A percentile compares a stretch with the other conserved stretches of the same genome.
Conservation (phyloP, 2,888 invertebrate genomes). For the Eilema caniola region DNA sequence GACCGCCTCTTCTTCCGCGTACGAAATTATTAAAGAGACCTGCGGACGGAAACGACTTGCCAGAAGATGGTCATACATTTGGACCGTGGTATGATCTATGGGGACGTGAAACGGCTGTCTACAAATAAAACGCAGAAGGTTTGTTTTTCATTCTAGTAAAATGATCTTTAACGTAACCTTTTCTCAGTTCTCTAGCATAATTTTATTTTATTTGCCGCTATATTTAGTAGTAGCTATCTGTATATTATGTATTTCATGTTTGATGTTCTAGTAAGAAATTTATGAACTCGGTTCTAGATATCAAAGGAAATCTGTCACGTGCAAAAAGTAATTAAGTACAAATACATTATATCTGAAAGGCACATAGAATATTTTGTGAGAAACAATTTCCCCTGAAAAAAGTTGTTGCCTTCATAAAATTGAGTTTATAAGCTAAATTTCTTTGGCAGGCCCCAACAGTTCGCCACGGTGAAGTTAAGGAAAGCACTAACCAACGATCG, state of each 20-base stretch:
- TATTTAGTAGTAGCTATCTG: constrained; percentile 18
- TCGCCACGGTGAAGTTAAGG: constrained; percentile 95
- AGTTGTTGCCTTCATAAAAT: background rate
- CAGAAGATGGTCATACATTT: constrained; percentile 90
- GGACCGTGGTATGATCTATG: constrained; percentile 97
- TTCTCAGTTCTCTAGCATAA: constrained; percentile 25
- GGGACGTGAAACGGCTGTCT: constrained; percentile 91
- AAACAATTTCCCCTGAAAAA: background rate
- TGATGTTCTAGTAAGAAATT: background rate
- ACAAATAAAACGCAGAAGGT: constrained; percentile 77
- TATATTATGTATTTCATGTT: background rate
- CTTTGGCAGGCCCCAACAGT: constrained; percentile 92
- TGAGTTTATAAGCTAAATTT: constrained; percentile 38
- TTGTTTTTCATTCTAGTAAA: constrained; percentile 53
- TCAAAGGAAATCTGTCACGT: background rate
- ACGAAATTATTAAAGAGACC: constrained; percentile 90
- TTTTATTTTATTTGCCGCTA: constrained; percentile 37
- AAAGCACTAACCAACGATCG: constrained; percentile 95
- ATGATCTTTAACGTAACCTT: background rate
- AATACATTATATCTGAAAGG: background rate
- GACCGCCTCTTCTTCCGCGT: constrained; percentile 89
- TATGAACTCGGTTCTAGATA: background rate
- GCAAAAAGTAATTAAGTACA: background rate
- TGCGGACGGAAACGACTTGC: constrained; percentile 79
- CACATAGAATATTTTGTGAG: background rate